Evolutionary conservation across 2,888 invertebrate genomes (phyloP).

Genomic region (Acrobasis consociella): DNA sequence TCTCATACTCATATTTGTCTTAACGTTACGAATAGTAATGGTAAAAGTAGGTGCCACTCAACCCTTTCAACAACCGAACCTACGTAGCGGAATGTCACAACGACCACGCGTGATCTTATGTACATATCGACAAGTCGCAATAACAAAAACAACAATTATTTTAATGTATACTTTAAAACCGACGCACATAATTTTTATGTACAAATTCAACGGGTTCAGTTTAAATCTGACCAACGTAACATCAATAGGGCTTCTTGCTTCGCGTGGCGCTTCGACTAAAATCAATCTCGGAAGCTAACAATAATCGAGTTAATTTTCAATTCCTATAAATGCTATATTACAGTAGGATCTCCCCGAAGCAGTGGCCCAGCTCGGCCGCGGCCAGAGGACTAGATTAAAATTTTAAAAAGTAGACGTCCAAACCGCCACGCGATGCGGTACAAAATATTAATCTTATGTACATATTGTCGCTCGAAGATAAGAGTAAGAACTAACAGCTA

Average conservation of each 20-base stretch:
- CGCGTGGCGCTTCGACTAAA: conserved; percentile 55
- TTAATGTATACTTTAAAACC: conserved; percentile 68
- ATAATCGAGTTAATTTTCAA: conserved; percentile 51
- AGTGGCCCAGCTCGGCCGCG: neutral
- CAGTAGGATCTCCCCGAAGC: conserved; percentile 30
- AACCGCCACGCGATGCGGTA: conserved; percentile 67
- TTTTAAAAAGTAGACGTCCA: conserved; percentile 40
- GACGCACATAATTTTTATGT: conserved; percentile 68
- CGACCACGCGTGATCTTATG: conserved; percentile 64
- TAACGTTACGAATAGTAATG: conserved; percentile 47
- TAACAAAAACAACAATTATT: conserved; percentile 71
- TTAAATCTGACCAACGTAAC: conserved; percentile 59
- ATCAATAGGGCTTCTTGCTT: conserved; percentile 58
- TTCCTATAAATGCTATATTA: conserved; percentile 61
- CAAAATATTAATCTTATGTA: conserved; percentile 82
- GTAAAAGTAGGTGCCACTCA: conserved; percentile 53
- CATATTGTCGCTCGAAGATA: conserved; percentile 83
- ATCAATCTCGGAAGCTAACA: conserved; percentile 39
- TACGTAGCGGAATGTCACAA: conserved; percentile 57
- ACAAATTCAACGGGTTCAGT: conserved; percentile 69
- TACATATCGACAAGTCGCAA: conserved; percentile 75
- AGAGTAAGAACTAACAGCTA: conserved; percentile 72
- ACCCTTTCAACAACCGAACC: conserved; percentile 52
- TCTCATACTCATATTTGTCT: conserved; percentile 45
- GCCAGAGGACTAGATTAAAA: conserved; percentile 21